Conservation (phyloP, 2,113 vertebrate genomes). For the Capra hircus region DNA sequence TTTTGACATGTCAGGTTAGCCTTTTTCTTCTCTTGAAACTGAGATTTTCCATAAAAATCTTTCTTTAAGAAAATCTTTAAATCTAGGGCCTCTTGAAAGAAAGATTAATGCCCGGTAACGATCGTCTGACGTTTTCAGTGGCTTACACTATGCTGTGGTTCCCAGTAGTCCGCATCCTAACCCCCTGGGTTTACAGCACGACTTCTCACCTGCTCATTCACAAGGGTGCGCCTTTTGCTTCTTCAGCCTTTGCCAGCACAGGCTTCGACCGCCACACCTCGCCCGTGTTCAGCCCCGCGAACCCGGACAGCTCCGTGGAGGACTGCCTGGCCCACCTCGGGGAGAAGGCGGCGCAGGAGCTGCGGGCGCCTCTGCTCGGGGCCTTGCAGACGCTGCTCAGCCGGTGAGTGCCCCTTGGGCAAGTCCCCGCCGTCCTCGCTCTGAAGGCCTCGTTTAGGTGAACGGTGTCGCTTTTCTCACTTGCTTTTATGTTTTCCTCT, state of each 20-base stretch:
- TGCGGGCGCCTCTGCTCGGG: constrained; percentile 82
- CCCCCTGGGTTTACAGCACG: not conserved
- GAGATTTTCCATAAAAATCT: not conserved
- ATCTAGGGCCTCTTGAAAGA: not conserved
- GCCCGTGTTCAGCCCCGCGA: constrained; percentile 89
- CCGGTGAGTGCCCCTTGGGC: constrained; percentile 81
- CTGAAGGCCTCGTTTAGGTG: not conserved
- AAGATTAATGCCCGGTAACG: not conserved
- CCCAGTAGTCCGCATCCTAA: not conserved
- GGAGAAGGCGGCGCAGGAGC: constrained; percentile 82
- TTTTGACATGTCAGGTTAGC: not conserved
- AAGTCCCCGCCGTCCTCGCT: not conserved
- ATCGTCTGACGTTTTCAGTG: not conserved
- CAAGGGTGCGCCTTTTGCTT: not conserved
- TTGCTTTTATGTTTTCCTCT: not conserved
- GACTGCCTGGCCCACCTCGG: constrained; percentile 89
- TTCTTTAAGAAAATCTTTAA: not conserved
- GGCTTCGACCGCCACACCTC: constrained; percentile 91
- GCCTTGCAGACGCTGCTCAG: constrained; percentile 86
- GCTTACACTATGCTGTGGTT: not conserved
- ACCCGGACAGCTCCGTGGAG: constrained; percentile 90
- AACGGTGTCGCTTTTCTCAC: not conserved
- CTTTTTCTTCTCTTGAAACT: not conserved
- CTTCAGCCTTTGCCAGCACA: constrained; percentile 84
- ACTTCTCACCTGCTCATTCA: not conserved